Base-by-base conservation (phyloP, 2,888 invertebrate species). In the Clistopyga incitator region DNA sequence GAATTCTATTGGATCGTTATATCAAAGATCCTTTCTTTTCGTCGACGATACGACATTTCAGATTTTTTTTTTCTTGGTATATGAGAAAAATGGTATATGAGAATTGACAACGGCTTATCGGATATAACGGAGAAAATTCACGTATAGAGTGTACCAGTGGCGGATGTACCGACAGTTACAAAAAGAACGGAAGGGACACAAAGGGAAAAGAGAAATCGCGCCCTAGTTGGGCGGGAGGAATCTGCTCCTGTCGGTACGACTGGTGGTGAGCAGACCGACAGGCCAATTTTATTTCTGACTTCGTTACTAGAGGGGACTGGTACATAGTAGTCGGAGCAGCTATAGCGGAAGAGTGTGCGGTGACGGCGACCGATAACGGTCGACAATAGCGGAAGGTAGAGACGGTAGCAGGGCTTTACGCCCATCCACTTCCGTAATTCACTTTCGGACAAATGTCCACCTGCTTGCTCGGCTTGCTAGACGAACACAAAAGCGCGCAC, bases 401-500 rank as follows among this genome's bases (percentile, higher is more conserved):
- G 64, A 25, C 77, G 67, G 75, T 70, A 67, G 71, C 45, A 72
- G 72, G 72, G 59, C 74, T 67, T 52, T 68, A 74, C 74, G 78
- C 74, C 78, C 75, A 75, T 81, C 56, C 78, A 78, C 74, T 84
- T 84, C 70, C 74, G 84, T 84, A 81, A 81, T 84, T 84, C 81
- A 81, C 84, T 84, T 84, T 81, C 64, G 70, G 81, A 84, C 78
- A 84, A 84, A 78, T 81, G 81, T 81, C 78, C 81, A 84, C 84
- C 84, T 81, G 81, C 50, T 81, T 84, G 54, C 59, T 64, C 54
- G 74, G 72, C 6, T 72, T 47, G n/a, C 59, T 61, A 29, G 34
- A 47, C 45, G 47, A 47, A 65, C 78, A 70, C 74, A 75, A 75
- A 78, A 74, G 81, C 78, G 50, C 54, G 75, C 76, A 80, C 70